Evolutionary conservation across 1,140 invertebrate genomes (phyloP).

Genomic region (Zophobas atratus): DNA sequence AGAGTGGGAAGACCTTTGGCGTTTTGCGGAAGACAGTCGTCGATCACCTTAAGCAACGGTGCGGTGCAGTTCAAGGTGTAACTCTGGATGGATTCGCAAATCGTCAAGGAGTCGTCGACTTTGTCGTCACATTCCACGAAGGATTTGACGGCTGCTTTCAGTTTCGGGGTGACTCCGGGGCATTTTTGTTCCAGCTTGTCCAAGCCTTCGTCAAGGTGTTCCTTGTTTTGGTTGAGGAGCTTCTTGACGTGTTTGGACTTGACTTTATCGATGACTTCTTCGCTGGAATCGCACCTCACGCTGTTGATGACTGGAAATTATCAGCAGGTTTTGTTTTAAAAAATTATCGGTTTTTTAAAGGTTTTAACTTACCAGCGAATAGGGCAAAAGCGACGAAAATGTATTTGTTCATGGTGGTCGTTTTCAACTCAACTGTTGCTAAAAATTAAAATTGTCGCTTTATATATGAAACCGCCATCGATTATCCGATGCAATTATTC

Average conservation of each 20-base stretch:
- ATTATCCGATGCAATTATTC: no score
- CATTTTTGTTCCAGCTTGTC: constrained; percentile 5
- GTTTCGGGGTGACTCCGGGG: background rate
- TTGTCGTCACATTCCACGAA: constrained; percentile 24
- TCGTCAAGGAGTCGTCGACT: constrained; percentile 19
- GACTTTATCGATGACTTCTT: no score
- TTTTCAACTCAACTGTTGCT: no score
- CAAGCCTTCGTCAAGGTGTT: background rate
- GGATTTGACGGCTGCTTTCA: constrained; percentile 1
- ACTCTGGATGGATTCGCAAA: constrained; percentile 33
- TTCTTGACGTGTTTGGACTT: background rate
- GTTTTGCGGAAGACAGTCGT: constrained; percentile 42
- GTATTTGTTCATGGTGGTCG: no score
- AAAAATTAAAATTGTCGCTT: no score
- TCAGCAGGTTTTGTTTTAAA: no score
- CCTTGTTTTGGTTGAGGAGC: background rate
- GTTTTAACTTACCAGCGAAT: background rate
- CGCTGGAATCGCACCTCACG: no score
- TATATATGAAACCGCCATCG: no score
- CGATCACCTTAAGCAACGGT: constrained; percentile 33
- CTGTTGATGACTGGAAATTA: no score
- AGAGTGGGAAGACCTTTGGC: constrained; percentile 41
- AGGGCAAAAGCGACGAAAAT: no score
- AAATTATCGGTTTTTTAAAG: no score
- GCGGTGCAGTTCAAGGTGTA: constrained; percentile 23